A percentile compares a stretch with the other conserved stretches of the same genome.
Evolutionary conservation across 2,113 vertebrate genomes (phyloP).

Genomic region (Chionomys nivalis): DNA sequence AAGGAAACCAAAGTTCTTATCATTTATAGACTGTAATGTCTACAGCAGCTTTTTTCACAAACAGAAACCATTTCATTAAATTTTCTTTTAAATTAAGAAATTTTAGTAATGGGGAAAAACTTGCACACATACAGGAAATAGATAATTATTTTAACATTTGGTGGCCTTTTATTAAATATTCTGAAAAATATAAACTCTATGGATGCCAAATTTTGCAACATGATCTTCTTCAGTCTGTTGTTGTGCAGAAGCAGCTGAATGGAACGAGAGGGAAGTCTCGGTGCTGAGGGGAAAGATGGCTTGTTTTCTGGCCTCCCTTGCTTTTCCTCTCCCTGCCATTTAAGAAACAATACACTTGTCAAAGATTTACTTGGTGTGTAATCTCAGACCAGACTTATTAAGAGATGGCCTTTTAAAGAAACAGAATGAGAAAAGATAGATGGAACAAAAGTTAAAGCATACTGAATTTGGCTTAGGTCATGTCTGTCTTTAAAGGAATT

Average conservation of each 20-base stretch:
- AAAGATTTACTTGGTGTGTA: slow-evolving; percentile 9
- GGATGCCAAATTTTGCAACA: slow-evolving; percentile 78
- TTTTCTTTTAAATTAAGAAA: slow-evolving; percentile 75
- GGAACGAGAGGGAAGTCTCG: slow-evolving; percentile 56
- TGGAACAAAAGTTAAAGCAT: slow-evolving; percentile 37
- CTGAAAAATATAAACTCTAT: slow-evolving; percentile 81
- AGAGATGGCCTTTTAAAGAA: background rate
- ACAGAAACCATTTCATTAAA: slow-evolving; percentile 60
- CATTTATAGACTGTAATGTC: slow-evolving; percentile 65
- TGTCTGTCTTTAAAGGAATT: slow-evolving; percentile 37
- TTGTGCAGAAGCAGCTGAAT: slow-evolving; percentile 66
- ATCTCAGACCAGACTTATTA: slow-evolving; percentile 39
- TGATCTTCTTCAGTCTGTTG: slow-evolving; percentile 79
- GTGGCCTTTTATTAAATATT: slow-evolving; percentile 84
- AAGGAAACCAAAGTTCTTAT: slow-evolving; percentile 65
- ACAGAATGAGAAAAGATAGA: background rate
- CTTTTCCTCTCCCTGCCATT: slow-evolving; percentile 28
- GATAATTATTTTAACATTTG: slow-evolving; percentile 82
- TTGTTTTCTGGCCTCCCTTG: slow-evolving; percentile 32
- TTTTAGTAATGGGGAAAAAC: slow-evolving; percentile 68
- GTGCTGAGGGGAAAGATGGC: slow-evolving; percentile 60
- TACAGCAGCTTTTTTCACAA: slow-evolving; percentile 75
- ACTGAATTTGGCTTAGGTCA: background rate
- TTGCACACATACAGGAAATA: slow-evolving; percentile 74
- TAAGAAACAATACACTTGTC: slow-evolving; percentile 38